These are phyloP conservation scores for Paramuricea clavata DNA, from an alignment of 92 coral and sea anemone species.

Conservation along the genomic window DNA sequence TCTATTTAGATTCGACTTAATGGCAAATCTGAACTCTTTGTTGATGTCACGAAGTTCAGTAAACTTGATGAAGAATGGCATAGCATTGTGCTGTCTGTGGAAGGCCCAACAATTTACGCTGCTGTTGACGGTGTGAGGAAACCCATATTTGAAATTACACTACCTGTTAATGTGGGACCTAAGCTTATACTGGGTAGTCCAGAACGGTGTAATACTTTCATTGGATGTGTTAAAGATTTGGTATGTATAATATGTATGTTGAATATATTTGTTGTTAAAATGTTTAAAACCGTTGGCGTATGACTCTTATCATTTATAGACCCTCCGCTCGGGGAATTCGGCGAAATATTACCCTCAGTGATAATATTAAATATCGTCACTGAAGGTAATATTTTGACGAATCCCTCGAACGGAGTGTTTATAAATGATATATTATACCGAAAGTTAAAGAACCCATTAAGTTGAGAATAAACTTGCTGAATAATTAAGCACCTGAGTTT, in stretches of 20 bases:
- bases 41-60: background rate
- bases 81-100: background rate
- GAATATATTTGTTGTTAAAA: background rate
- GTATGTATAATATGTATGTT: background rate
- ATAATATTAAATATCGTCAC: too few species aligned
- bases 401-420: too few species aligned
- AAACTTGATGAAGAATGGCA: conserved; percentile 38
- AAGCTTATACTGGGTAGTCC: conserved; percentile 9
- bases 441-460: too few species aligned
- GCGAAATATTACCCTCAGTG: too few species aligned
- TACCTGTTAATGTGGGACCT: background rate
- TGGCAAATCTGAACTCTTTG: background rate
- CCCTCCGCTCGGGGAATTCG: too few species aligned
- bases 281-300: too few species aligned
- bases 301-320: too few species aligned
- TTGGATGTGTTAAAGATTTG: conserved; percentile 50
- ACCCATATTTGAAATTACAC: background rate
- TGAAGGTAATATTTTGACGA: too few species aligned
- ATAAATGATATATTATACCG: too few species aligned
- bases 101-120: background rate
- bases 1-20: background rate
- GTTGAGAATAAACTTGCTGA: too few species aligned
- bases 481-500: too few species aligned
- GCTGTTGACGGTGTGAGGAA: background rate
- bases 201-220: conserved; percentile 9